These are phyloP conservation scores for Eristalis arbustorum DNA, from an alignment of 2,888 invertebrate genomes.

Conservation along the genomic window DNA sequence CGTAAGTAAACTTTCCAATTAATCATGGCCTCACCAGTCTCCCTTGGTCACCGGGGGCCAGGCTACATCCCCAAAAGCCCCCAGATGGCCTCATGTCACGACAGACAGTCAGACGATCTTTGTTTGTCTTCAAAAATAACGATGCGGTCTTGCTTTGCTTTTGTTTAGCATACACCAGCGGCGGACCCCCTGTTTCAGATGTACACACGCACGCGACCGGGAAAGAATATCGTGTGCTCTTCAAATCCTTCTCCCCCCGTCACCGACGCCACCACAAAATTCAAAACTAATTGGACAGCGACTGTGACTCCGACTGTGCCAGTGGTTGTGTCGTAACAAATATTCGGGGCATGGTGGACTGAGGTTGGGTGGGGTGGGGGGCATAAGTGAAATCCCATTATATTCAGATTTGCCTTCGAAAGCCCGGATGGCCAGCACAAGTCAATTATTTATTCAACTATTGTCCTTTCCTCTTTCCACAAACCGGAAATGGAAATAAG, in stretches of 20 bases:
- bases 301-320: background rate
- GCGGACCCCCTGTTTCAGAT: too few species aligned
- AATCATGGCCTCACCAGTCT: background rate
- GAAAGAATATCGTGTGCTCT: too few species aligned
- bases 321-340: background rate
- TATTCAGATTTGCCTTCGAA: slow-evolving; percentile 11
- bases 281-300: slow-evolving; percentile 43
- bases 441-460: slow-evolving; percentile 41
- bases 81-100: background rate
- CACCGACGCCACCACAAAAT: slow-evolving; percentile 7
- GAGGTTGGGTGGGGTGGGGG: too few species aligned
- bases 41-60: too few species aligned
- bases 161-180: too few species aligned
- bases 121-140: too few species aligned
- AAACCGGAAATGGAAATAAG: background rate
- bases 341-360: slow-evolving; percentile 1
- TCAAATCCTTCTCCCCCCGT: too few species aligned
- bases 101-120: too few species aligned
- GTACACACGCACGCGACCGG: too few species aligned
- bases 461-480: slow-evolving; percentile 12
- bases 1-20: slow-evolving; percentile 29
- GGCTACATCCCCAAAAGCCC: too few species aligned
- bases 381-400: slow-evolving; percentile 27
- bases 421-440: slow-evolving; percentile 4
- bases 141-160: too few species aligned